phyloP scores from a whole-genome alignment of 1,140 invertebrate genomes.

The Glomeris maerens region DNA sequence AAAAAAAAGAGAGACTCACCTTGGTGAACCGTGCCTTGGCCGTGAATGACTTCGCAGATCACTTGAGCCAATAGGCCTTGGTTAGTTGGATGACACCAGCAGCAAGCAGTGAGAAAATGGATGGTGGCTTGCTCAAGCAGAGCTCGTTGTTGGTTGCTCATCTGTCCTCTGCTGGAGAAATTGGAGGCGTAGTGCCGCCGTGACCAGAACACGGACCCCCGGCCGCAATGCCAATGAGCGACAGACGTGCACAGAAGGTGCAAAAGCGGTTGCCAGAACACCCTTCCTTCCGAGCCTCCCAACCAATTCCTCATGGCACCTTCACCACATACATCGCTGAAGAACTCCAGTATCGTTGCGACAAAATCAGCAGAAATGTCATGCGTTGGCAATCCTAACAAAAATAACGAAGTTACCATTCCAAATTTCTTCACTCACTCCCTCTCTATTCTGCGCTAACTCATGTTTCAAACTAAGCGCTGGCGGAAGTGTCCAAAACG shows the following conservation, averaged over 20 bases:
- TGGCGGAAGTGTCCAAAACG: too few relatives aligned
- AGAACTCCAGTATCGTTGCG: slow-evolving; percentile 54
- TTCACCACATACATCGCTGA: slow-evolving; percentile 60
- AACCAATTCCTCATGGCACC: slow-evolving; percentile 72
- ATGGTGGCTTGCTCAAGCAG: slow-evolving; percentile 31
- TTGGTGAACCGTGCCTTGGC: slow-evolving; percentile 44
- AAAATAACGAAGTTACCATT: too few relatives aligned
- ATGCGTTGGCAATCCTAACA: too few relatives aligned
- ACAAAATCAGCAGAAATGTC: slow-evolving; percentile 24
- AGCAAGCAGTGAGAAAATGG: slow-evolving; percentile 42
- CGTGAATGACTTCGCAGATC: slow-evolving; percentile 52
- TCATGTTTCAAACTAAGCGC: too few relatives aligned
- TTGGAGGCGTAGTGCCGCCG: too few relatives aligned
- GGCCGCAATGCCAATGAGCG: neutral
- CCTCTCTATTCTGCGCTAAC: too few relatives aligned
- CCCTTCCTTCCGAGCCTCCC: slow-evolving; percentile 54
- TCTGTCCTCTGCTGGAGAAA: too few relatives aligned
- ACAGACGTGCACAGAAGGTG: slow-evolving; percentile 44
- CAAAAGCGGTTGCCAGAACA: slow-evolving; percentile 68
- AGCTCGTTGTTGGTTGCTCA: slow-evolving; percentile 24
- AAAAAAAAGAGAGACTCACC: slow-evolving; percentile 28
- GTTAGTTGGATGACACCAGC: slow-evolving; percentile 67
- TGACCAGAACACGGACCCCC: neutral
- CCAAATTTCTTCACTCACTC: too few relatives aligned
- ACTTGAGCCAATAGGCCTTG: slow-evolving; percentile 66